Conservation (phyloP, 2,797 vertebrate species). For the Protosalanx chinensis region DNA sequence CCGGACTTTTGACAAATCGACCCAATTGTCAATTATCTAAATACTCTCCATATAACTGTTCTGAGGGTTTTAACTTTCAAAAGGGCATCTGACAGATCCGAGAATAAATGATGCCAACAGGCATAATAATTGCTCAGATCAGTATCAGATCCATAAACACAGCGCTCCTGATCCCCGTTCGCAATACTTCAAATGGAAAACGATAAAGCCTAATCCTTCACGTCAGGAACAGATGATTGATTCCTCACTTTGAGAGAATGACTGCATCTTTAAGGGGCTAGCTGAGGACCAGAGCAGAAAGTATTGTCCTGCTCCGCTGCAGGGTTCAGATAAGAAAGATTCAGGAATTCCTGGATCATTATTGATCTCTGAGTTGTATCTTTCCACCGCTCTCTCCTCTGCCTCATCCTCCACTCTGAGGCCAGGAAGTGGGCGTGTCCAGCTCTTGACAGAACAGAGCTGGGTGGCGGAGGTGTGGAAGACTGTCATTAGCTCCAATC, state of each 20-base stretch:
- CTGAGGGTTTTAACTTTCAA: background rate
- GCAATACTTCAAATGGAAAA: slow-evolving; percentile 6
- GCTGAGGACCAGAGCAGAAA: background rate
- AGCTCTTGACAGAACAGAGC: background rate
- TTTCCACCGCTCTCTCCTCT: background rate
- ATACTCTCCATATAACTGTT: background rate
- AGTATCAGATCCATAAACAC: slow-evolving; percentile 4
- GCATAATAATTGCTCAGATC: background rate
- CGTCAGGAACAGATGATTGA: slow-evolving; percentile 23
- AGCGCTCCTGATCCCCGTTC: background rate
- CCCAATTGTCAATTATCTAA: no score
- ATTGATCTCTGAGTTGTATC: no score
- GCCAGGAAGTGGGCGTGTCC: slow-evolving; percentile 39
- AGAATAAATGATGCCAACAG: background rate
- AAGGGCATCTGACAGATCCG: background rate
- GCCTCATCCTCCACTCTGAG: slow-evolving; percentile 20
- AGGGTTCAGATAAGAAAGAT: slow-evolving; percentile 15
- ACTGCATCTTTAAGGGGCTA: background rate
- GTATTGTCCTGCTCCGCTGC: slow-evolving; percentile 12
- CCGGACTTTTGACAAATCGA: background rate
- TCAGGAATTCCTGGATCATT: slow-evolving; percentile 6
- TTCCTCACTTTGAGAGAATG: slow-evolving; percentile 27
- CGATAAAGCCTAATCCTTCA: slow-evolving; percentile 13
- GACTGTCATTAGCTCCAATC: no score
- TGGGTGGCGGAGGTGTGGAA: no score